Evolutionary conservation across 2,797 vertebrate genomes (phyloP).

Genomic region (Tragelaphus oryx): DNA sequence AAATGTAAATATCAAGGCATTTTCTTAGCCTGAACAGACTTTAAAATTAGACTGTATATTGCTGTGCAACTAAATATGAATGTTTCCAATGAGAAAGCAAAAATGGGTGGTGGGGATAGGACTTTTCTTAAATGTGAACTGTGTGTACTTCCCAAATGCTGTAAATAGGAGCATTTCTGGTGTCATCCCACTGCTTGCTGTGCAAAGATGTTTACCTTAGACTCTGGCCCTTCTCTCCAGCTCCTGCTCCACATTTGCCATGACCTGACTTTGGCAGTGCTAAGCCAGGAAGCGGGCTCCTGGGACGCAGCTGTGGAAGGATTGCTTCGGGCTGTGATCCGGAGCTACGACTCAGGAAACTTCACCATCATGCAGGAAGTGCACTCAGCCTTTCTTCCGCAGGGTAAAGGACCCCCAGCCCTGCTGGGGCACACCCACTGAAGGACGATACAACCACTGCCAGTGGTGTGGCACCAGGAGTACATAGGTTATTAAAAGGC

Average conservation of each 20-base stretch:
- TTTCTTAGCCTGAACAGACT: not conserved
- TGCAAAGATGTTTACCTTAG: not conserved
- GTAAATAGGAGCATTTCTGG: not conserved
- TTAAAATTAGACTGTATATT: not conserved
- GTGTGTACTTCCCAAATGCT: not conserved
- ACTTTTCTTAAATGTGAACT: not conserved
- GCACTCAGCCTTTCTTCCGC: constrained; percentile 85
- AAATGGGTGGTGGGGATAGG: not conserved
- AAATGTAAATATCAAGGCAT: not conserved
- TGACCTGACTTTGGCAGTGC: constrained; percentile 86
- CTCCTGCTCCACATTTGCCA: constrained; percentile 88
- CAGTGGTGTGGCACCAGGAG: not conserved
- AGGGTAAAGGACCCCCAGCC: constrained; percentile 74
- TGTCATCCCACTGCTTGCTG: not conserved
- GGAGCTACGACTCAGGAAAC: constrained; percentile 81
- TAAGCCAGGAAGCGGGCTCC: constrained; percentile 80
- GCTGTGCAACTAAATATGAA: not conserved
- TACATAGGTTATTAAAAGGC: not conserved
- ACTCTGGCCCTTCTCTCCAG: constrained; percentile 77
- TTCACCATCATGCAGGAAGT: constrained; percentile 86
- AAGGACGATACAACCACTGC: too few relatives aligned
- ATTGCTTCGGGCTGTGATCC: constrained; percentile 82
- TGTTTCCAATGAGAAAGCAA: not conserved
- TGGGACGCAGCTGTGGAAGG: constrained; percentile 80
- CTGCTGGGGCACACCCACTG: not conserved